A percentile compares a stretch with the other conserved stretches of the same genome.
Conservation (phyloP, 2,113 vertebrate species). For the Malaclemys terrapin region DNA sequence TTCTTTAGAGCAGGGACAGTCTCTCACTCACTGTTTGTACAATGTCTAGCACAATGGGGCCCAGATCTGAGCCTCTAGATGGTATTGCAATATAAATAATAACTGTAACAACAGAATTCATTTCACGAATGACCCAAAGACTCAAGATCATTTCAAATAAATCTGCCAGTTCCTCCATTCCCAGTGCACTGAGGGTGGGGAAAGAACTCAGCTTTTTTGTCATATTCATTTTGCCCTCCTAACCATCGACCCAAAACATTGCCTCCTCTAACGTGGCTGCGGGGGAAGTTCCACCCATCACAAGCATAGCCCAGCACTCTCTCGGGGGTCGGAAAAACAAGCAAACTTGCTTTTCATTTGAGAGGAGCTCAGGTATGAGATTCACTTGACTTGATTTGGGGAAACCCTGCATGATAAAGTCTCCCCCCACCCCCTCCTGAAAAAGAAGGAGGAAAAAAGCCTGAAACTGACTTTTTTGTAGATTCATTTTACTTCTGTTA, state of each 20-base stretch:
- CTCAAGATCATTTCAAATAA: neutral
- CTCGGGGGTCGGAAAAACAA: neutral
- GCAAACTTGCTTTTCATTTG: conserved; percentile 66
- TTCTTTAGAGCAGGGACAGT: neutral
- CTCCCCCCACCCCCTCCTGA: neutral
- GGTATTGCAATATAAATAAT: neutral
- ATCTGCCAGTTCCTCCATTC: neutral
- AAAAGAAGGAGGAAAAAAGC: conserved; percentile 19
- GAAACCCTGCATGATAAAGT: conserved; percentile 12
- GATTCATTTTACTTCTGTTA: conserved; percentile 27
- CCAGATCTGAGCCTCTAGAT: neutral
- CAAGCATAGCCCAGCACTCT: neutral
- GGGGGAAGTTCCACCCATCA: conserved; percentile 9
- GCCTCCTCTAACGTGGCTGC: neutral
- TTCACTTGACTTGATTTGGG: conserved; percentile 65
- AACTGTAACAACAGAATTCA: neutral
- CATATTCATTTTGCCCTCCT: neutral
- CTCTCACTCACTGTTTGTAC: neutral
- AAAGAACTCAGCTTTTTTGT: neutral
- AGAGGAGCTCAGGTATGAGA: conserved; percentile 61
- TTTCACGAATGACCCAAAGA: neutral
- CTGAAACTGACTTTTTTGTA: neutral
- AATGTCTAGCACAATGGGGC: no score
- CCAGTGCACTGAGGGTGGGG: neutral
- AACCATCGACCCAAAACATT: neutral